Conservation (phyloP, 2,113 vertebrate species). For the Urocitellus parryii region DNA sequence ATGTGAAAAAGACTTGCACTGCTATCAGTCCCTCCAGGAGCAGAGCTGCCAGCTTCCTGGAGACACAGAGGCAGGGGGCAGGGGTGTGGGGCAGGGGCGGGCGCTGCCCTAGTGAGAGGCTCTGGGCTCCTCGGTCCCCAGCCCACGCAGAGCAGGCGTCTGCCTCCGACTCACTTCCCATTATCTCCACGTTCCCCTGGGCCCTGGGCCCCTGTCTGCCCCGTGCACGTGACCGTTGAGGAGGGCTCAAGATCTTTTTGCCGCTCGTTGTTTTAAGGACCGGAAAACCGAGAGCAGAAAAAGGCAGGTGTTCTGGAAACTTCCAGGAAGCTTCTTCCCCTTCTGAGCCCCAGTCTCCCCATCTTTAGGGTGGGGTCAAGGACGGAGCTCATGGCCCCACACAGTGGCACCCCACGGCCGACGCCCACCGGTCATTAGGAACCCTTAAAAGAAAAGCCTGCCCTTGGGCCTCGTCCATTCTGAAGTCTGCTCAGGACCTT, state of each 20-base stretch:
- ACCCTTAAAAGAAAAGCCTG: neutral
- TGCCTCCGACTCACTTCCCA: too few species aligned
- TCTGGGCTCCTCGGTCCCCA: neutral
- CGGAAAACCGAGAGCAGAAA: neutral
- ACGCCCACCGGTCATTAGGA: neutral
- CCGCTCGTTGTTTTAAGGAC: neutral
- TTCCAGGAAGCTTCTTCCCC: neutral
- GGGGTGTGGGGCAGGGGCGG: too few species aligned
- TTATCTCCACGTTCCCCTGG: neutral
- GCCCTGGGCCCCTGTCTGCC: neutral
- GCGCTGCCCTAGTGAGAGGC: too few species aligned
- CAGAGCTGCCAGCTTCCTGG: too few species aligned
- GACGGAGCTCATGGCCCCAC: too few species aligned
- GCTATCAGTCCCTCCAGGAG: neutral
- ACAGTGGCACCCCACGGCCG: neutral
- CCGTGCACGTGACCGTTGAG: too few species aligned
- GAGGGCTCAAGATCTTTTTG: neutral
- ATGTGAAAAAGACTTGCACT: too few species aligned
- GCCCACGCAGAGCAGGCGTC: neutral
- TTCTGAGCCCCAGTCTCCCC: too few species aligned
- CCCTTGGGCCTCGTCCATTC: accelerated
- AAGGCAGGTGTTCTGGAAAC: neutral
- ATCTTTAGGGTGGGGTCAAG: too few species aligned
- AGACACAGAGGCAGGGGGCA: too few species aligned
- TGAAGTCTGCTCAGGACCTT: neutral